Conservation (phyloP, 2,888 invertebrate genomes). For the Eretmocerus hayati region DNA sequence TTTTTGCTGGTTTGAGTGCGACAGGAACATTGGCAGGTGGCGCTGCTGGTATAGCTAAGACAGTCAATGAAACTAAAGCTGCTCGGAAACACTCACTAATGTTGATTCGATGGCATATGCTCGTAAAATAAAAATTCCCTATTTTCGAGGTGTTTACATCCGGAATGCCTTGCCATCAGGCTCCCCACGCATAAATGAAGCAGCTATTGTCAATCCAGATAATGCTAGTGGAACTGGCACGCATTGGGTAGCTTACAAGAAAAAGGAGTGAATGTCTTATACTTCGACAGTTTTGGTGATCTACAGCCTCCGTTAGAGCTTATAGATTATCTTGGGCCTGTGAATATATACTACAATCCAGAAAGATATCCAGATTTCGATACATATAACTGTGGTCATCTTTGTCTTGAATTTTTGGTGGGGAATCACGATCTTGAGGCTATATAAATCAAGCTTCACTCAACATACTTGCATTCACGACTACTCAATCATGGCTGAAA, state of each 20-base stretch:
- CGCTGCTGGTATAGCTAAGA: constrained; percentile 36
- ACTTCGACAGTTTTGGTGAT: constrained; percentile 39
- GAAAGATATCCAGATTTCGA: constrained; percentile 29
- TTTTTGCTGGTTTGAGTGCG: constrained; percentile 29
- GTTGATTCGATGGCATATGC: constrained; percentile 23
- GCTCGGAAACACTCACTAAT: constrained; percentile 34
- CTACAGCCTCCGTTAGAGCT: constrained; percentile 32
- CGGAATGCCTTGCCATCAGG: not conserved
- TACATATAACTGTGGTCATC: constrained; percentile 26
- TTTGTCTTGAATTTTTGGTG: constrained; percentile 13
- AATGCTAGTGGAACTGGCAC: constrained; percentile 29
- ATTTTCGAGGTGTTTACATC: not conserved
- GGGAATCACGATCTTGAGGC: not conserved
- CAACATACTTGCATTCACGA: not conserved
- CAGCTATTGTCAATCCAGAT: constrained; percentile 16
- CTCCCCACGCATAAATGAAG: constrained; percentile 15
- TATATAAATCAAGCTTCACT: not conserved
- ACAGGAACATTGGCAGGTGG: constrained; percentile 38
- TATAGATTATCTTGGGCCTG: constrained; percentile 25
- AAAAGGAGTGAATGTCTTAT: constrained; percentile 29
- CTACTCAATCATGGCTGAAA: not conserved
- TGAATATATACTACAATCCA: constrained; percentile 29
- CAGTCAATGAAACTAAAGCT: constrained; percentile 35
- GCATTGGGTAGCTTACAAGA: too few relatives aligned
- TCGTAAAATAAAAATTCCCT: constrained; percentile 27